These are phyloP conservation scores for Garrulus glandarius DNA, from an alignment of 2,797 vertebrate species.

Conservation along the genomic window DNA sequence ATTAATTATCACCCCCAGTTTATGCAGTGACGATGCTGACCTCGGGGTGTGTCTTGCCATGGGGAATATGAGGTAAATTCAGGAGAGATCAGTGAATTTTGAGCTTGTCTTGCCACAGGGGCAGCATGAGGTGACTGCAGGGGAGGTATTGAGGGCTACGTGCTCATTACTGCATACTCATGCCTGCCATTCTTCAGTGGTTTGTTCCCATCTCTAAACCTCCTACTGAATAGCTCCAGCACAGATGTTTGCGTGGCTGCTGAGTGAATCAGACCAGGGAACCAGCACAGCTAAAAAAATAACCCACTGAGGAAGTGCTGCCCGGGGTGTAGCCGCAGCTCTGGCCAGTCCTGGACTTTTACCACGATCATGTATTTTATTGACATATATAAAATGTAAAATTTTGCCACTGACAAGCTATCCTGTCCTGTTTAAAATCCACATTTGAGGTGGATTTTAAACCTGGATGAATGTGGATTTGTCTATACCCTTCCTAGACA, in stretches of 20 bases:
- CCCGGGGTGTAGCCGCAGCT: not conserved
- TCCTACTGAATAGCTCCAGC: conserved; percentile 46
- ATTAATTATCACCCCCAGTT: not conserved
- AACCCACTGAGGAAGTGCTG: not conserved
- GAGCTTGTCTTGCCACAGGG: not conserved
- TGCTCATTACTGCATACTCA: conserved; percentile 24
- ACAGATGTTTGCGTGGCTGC: conserved; percentile 46
- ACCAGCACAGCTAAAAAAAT: not conserved
- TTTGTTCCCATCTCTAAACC: conserved; percentile 39
- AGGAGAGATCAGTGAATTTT: not conserved
- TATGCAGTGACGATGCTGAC: not conserved
- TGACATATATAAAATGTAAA: not conserved
- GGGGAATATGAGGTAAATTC: not conserved
- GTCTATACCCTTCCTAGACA: not conserved
- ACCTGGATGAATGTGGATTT: not conserved
- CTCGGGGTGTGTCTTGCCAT: not conserved
- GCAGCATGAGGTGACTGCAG: not conserved
- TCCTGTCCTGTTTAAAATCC: not conserved
- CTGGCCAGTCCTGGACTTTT: not conserved
- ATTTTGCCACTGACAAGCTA: not conserved
- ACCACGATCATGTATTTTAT: not conserved
- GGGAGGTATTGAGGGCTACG: not conserved
- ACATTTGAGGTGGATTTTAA: not conserved
- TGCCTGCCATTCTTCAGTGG: conserved; percentile 34
- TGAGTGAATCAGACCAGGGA: conserved; percentile 14